phyloP scores from a whole-genome alignment of 1,140 invertebrate genomes.

The Drosophila kikkawai region DNA sequence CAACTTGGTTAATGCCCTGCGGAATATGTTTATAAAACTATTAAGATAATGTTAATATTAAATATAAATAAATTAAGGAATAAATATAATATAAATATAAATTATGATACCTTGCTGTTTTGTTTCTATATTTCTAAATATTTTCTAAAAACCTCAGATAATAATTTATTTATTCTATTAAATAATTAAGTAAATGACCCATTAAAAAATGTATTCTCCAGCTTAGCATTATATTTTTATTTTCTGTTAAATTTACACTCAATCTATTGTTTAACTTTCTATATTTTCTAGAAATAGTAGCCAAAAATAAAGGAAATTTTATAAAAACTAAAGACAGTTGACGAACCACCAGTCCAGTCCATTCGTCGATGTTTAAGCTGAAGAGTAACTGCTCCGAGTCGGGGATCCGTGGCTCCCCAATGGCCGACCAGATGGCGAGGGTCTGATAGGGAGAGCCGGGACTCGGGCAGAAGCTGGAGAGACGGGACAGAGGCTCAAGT shows the following conservation, averaged over 20 bases:
- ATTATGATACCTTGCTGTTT: no score
- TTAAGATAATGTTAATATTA: neutral
- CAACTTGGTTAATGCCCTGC: neutral
- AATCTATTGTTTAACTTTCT: neutral
- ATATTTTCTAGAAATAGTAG: neutral
- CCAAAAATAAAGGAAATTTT: neutral
- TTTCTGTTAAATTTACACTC: neutral
- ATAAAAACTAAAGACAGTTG: neutral
- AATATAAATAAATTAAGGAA: no score
- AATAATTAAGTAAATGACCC: neutral
- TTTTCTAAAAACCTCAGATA: no score
- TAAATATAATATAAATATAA: no score
- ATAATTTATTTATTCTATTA: neutral
- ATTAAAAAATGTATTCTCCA: neutral
- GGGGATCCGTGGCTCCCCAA: conserved; percentile 22
- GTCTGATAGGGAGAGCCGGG: conserved; percentile 13
- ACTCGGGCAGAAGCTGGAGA: conserved; percentile 13
- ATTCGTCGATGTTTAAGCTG: no score
- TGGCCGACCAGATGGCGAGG: conserved; percentile 28
- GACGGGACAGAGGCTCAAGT: conserved; percentile 53
- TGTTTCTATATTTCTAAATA: no score
- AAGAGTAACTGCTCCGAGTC: neutral
- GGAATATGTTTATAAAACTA: neutral
- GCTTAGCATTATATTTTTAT: neutral
- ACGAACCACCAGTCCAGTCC: neutral